A percentile compares a stretch with the other conserved stretches of the same genome.
Evolutionary conservation across 2,888 invertebrate genomes (phyloP).

Genomic region (Pherbina coryleti): DNA sequence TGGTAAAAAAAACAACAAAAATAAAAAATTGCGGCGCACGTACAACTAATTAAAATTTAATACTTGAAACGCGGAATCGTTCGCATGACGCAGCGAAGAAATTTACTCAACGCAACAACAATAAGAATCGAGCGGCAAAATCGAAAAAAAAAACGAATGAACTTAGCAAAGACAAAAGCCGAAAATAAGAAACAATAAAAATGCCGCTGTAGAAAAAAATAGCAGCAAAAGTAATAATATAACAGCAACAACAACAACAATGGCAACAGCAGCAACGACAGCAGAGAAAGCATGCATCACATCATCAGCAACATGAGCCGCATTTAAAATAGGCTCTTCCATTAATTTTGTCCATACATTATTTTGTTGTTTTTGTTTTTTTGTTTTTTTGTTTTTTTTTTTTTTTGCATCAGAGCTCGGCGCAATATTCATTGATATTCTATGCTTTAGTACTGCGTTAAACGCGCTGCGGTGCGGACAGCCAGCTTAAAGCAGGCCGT

Average conservation of each 20-base stretch:
- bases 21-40: neutral
- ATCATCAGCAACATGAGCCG: constrained; percentile 28
- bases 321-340: constrained; percentile 28
- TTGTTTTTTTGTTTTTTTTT: neutral
- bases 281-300: constrained; percentile 14
- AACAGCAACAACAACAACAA: neutral
- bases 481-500: neutral
- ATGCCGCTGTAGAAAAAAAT: neutral
- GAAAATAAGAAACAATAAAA: neutral
- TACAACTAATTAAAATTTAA: constrained; percentile 13
- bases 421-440: constrained; percentile 10
- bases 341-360: neutral
- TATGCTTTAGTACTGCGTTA: constrained; percentile 2
- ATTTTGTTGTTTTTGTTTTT: neutral
- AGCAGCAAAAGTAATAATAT: too few species aligned
- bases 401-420: neutral
- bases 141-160: neutral
- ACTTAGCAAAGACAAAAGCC: neutral
- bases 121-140: constrained; percentile 7
- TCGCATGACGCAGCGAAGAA: constrained; percentile 3
- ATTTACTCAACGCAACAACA: constrained; percentile 2
- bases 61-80: neutral
- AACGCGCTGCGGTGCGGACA: constrained; percentile 8
- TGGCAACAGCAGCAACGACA: neutral
- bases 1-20: neutral